A percentile compares a stretch with the other conserved stretches of the same genome.
These are phyloP conservation scores for Centropus unirufus DNA, from an alignment of 2,113 vertebrate species.

Conservation along the genomic window DNA sequence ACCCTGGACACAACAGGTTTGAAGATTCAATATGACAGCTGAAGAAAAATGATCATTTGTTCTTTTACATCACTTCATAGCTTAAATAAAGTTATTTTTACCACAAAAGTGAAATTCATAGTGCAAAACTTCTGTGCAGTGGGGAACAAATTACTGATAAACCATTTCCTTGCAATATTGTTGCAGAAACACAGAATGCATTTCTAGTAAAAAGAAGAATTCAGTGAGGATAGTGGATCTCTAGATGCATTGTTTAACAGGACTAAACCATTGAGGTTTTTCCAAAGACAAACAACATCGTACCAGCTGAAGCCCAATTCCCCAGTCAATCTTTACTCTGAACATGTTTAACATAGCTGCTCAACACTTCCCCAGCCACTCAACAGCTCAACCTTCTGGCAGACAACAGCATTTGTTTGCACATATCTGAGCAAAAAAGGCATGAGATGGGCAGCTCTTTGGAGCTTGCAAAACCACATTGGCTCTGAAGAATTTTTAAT, in stretches of 20 bases:
- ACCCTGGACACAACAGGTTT: constrained; percentile 11
- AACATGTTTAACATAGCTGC: background rate
- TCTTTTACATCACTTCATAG: background rate
- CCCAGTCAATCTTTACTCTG: background rate
- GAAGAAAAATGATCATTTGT: constrained; percentile 47
- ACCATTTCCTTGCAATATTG: background rate
- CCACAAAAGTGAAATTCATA: background rate
- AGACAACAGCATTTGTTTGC: background rate
- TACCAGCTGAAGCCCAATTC: background rate
- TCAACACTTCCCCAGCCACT: background rate
- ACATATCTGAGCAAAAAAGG: background rate
- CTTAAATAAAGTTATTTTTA: background rate
- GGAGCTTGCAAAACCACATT: rapidly evolving
- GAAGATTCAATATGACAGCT: constrained; percentile 66
- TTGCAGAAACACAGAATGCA: background rate
- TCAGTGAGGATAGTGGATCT: background rate
- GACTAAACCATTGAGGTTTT: background rate
- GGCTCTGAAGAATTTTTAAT: background rate
- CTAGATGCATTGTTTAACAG: background rate
- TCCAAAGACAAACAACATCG: background rate
- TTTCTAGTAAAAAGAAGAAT: background rate
- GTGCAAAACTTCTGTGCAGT: background rate
- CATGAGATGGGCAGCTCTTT: background rate
- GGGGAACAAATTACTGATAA: background rate
- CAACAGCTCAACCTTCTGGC: background rate